A percentile compares a stretch with the other conserved stretches of the same genome.
Evolutionary conservation across 2,113 vertebrate species (phyloP).

Genomic region (Beaufortia kweichowensis): DNA sequence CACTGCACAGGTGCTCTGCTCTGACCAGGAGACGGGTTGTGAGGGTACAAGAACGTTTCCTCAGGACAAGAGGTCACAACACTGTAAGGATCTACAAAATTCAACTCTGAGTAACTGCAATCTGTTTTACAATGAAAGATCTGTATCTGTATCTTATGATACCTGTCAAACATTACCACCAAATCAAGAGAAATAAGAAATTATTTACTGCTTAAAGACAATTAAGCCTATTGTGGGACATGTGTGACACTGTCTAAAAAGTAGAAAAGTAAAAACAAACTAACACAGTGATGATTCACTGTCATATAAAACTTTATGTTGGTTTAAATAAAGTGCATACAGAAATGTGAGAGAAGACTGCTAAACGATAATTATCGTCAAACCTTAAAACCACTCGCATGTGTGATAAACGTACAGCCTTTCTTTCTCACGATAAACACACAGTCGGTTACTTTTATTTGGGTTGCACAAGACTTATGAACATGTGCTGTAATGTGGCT

Average conservation of each 20-base stretch:
- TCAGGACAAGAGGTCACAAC: neutral
- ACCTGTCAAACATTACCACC: too few species aligned
- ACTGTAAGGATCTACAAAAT: neutral
- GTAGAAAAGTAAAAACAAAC: too few species aligned
- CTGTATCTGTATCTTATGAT: too few species aligned
- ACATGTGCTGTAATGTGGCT: constrained; percentile 13
- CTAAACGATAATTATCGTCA: neutral
- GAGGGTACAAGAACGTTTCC: neutral
- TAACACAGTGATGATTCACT: too few species aligned
- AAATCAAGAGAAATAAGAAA: too few species aligned
- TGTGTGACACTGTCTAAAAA: too few species aligned
- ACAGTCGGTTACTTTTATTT: neutral
- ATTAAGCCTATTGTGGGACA: too few species aligned
- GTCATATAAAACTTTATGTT: neutral
- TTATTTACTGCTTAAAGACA: too few species aligned
- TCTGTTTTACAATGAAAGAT: too few species aligned
- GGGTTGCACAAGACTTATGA: constrained; percentile 3
- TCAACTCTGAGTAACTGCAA: neutral
- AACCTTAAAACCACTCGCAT: neutral
- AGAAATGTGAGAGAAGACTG: neutral
- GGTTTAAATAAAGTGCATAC: neutral
- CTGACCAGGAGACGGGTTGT: constrained; percentile 7
- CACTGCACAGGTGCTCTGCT: neutral
- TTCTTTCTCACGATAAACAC: neutral
- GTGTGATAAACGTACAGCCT: constrained; percentile 1